Base-by-base conservation (phyloP, 2,113 vertebrate genomes). In the Podarcis cretensis region DNA sequence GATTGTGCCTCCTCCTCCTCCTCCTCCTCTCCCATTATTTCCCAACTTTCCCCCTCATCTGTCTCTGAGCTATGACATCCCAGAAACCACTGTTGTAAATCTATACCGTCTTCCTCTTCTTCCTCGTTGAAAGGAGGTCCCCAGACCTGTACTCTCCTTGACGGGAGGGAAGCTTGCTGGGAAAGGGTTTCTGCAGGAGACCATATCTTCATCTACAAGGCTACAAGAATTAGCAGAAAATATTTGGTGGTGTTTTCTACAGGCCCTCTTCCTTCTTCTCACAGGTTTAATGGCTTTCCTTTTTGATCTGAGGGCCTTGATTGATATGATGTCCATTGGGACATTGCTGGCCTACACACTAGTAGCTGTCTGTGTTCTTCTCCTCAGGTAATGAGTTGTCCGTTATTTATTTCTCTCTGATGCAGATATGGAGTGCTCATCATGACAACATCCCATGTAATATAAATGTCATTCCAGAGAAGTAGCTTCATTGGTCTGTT, bases 311-410 rank as follows among this genome's bases (percentile, higher is more conserved):
- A 98, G 98, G 40, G 96, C 97, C 5, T 93, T 98, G 93, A 97
- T 98, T 88, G 97, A 98, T 74, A 96, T 97, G 94, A 98, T 98
- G 98, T 99, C 98, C 81, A 97, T 98, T 0, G 96, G 98, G 78
- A 98, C 97, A 0, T 95, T 98, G 81, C 97, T 99, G 94, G 97
- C 98, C 66, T 99, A 98, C 96, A 98, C 97, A 0, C 96, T 98
- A 16, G 98, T 98, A 86, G 98, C 98, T 82, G 93, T 96, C 92
- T 98, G 98, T 88, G 97, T 98, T 91, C 96, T 99, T 80, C 97
- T 98, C 89, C 97, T 98, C 86, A 98, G 98, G 98, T 98, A 94
- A 89, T 66, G 40, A 77, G 0, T 87, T 86, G 37, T 37, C 23
- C 59, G 16, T 54, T n/a, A 80, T n/a, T 68, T 21, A 43, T 30